Evolutionary conservation across 2,797 vertebrate genomes (phyloP).

Genomic region (Jordanella pulchra): DNA sequence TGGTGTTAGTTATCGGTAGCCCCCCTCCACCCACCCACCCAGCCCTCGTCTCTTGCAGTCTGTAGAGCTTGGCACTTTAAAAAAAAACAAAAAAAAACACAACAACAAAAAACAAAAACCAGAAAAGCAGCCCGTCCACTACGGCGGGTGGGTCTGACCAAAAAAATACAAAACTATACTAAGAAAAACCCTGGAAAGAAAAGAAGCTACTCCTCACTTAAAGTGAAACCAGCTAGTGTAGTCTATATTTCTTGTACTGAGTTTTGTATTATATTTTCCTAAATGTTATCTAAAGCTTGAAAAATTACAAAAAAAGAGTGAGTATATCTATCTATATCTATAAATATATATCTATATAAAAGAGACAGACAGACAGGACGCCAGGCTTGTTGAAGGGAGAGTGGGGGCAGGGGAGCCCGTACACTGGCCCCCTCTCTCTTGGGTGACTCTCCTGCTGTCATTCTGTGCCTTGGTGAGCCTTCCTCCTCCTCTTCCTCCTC

Average conservation of each 20-base stretch:
- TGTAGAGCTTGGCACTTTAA: conserved; percentile 80
- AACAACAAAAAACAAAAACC: conserved; percentile 15
- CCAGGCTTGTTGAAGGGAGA: conserved; percentile 82
- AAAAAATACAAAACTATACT: conserved; percentile 76
- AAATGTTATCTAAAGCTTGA: conserved; percentile 84
- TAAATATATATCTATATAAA: conserved; percentile 57
- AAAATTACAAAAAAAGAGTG: conserved; percentile 70
- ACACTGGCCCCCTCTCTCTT: conserved; percentile 77
- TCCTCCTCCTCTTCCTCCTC: conserved; percentile 71
- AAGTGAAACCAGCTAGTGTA: conserved; percentile 84
- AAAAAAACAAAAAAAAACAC: conserved; percentile 17
- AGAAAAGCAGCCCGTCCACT: conserved; percentile 75
- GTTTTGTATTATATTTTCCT: conserved; percentile 99
- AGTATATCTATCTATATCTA: conserved; percentile 68
- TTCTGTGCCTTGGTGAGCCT: conserved; percentile 96
- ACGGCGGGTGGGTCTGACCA: conserved; percentile 79
- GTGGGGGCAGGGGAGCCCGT: conserved; percentile 71
- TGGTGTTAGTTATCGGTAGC: conserved; percentile 71
- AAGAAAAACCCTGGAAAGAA: conserved; percentile 51
- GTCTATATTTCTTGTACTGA: conserved; percentile 90
- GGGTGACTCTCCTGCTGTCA: conserved; percentile 87
- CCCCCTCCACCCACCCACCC: conserved; percentile 32
- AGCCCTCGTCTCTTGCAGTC: conserved; percentile 72
- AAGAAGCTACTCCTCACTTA: conserved; percentile 80
- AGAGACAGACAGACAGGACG: conserved; percentile 72